Evolutionary conservation across 2,113 vertebrate species (phyloP).

Genomic region (Isichthys henryi): DNA sequence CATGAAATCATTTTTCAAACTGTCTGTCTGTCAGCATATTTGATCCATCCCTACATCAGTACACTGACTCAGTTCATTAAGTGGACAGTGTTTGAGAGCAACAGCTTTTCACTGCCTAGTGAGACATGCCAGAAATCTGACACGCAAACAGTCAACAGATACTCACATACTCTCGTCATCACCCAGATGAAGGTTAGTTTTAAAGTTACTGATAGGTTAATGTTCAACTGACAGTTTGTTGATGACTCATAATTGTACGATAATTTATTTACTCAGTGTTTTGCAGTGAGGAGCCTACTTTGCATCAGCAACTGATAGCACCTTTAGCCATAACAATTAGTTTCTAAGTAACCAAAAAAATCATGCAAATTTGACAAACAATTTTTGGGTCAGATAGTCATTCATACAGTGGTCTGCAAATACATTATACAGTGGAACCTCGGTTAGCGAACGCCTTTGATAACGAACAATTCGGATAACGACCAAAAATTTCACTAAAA

Average conservation of each 20-base stretch:
- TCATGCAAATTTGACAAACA: not conserved
- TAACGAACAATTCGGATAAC: too few species aligned
- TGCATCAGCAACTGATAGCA: not conserved
- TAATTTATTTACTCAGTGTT: not conserved
- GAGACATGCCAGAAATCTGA: not conserved
- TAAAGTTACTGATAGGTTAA: not conserved
- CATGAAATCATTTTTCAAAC: not conserved
- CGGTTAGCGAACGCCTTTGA: too few species aligned
- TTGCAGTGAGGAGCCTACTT: not conserved
- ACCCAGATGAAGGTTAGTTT: not conserved
- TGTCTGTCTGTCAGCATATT: not conserved
- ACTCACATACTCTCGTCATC: not conserved
- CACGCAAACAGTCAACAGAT: not conserved
- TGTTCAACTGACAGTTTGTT: not conserved
- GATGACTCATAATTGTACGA: not conserved
- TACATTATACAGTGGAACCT: too few species aligned
- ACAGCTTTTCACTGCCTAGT: not conserved
- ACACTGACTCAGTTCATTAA: not conserved
- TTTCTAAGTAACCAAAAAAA: not conserved
- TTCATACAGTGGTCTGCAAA: not conserved
- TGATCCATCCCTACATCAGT: not conserved
- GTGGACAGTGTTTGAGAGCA: not conserved
- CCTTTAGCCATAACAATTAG: not conserved
- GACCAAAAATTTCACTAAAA: too few species aligned
- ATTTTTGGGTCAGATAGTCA: not conserved